Base-by-base conservation (phyloP, 2,113 vertebrate species). In the Dasyornis broadbenti region DNA sequence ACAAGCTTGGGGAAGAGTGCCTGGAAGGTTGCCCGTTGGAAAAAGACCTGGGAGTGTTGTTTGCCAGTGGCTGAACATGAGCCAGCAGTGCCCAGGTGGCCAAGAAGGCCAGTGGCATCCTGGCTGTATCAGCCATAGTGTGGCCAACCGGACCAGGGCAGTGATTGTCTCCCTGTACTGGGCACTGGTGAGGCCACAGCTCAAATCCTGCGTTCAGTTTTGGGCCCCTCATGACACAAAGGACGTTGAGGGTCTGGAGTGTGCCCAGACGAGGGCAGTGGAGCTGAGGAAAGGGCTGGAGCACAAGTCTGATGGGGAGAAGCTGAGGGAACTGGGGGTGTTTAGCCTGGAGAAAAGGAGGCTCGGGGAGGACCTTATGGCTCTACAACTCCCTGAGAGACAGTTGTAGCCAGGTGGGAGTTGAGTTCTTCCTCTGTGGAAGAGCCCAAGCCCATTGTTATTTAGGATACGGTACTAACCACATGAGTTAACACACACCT, bases 11-110 rank as follows among this genome's bases (percentile, higher is more conserved):
- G 31, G 21, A 23, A 56, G 31, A 66, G 64, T 4, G 21, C 2
- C 40, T 86, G 47, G 52, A 31, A 65, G 54, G 57, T 6, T 86
- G 20, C 35, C 47, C 5, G 3, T 13, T 9, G 9, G 20, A 6
- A 19, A 56, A 56, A 10, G 24, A 27, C 3, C 16, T 39, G 65
- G 9, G 2, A 4, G 0, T 22, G 15, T 2, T 68, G 24, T 21
- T 50, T 9, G 5, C 31, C 10, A 30, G 26, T 0, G 0, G 28
- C 17, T 77, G 53, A 39, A 39, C 7, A 44, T 4, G n/a, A 54
- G 44, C 44, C 30, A 33, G 50, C 3, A 6, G 33, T 8, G 54
- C 7, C 56, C 37, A 54, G 63, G n/a, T 57, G 68, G 9, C 75
- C 54, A 37, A 56, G 45, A 31, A 20, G 15, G 23, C 26, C 44